Base-by-base conservation (phyloP, 2,888 invertebrate species). In the Rhyacophila evoluta region DNA sequence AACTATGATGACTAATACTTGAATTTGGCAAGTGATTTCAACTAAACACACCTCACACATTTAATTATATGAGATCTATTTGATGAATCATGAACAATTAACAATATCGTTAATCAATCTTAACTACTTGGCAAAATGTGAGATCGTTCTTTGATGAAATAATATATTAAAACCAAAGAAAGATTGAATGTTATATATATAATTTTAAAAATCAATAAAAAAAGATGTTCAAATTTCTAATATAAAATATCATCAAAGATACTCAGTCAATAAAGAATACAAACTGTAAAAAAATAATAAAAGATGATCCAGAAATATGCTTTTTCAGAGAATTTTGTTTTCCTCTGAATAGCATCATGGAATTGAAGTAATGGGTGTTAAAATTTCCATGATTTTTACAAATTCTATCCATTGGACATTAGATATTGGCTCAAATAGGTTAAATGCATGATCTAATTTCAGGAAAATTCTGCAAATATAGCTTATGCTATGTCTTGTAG, bases 71-170 rank as follows among this genome's bases (percentile, higher is more conserved):
- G 8, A 55, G 19, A 19, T 19, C 15, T 5, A 55, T 15, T 6
- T 19, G 55, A 8, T n/a, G 10, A 55, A 55, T 25, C 19, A 19
- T 10, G 25, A 19, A 12, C 19, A 55, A 39, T 19, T 19, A 19
- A 55, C 25, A 6, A 19, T 33, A 33, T 55, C 19, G 55, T 55
- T 4, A 55, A 55, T 10, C 55, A 55, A 55, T 10, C 55, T 55
- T 55, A 55, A 55, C 55, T 55, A 55, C 55, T 55, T 55, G 55
- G 55, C 55, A 55, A 55, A 55, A 19, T 10, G 55, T 55, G 55
- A 55, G 55, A 55, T 55, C 55, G 25, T 10, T 55, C 55, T 55
- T 55, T 55, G 55, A 55, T 25, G 55, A 55, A 55, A 55, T 25
- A 10, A 41, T 41, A 41, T 41, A 15, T 55, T 55, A 55, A 12